Evolutionary conservation across 2,888 invertebrate species (phyloP).

Genomic region (Caenorhabditis afra): DNA sequence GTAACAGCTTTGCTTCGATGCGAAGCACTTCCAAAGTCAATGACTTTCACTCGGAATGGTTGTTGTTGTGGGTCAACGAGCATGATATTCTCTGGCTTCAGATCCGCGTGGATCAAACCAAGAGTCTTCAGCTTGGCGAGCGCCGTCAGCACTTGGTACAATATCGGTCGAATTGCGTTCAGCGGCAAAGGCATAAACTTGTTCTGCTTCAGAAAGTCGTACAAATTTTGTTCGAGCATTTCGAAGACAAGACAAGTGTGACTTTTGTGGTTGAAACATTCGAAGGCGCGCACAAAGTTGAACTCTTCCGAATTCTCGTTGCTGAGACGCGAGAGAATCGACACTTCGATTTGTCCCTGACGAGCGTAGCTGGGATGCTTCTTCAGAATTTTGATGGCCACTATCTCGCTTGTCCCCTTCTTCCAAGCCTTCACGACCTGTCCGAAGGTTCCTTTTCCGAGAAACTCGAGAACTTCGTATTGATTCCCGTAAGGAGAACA

Average conservation of each 20-base stretch:
- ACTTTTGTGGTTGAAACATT: slow-evolving; percentile 97
- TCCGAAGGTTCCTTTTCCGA: slow-evolving; percentile 98
- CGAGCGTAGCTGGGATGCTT: slow-evolving; percentile 99
- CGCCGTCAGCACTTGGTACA: slow-evolving; percentile 87
- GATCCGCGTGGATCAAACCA: slow-evolving; percentile 98
- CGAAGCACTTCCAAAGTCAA: slow-evolving; percentile 99
- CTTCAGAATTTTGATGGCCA: slow-evolving; percentile 99
- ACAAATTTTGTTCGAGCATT: slow-evolving; percentile 99
- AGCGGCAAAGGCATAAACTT: slow-evolving; percentile 98
- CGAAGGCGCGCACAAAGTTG: slow-evolving; percentile 99
- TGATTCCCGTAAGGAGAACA: slow-evolving; percentile 78
- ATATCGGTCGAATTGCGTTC: slow-evolving; percentile 97
- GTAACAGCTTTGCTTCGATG: slow-evolving; percentile 99
- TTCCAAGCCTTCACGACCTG: slow-evolving; percentile 99
- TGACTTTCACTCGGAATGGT: slow-evolving; percentile 97
- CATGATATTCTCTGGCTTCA: slow-evolving; percentile 99
- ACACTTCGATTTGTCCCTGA: slow-evolving; percentile 96
- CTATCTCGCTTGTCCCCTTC: slow-evolving; percentile 99
- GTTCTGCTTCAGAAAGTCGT: slow-evolving; percentile 99
- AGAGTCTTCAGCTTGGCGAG: slow-evolving; percentile 91
- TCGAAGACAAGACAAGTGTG: slow-evolving; percentile 95
- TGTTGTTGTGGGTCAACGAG: slow-evolving; percentile 97
- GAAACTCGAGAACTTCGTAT: slow-evolving; percentile 87
- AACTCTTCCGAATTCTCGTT: slow-evolving; percentile 99
- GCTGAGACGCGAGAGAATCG: slow-evolving; percentile 83